Conservation (phyloP, 2,113 vertebrate genomes). For the Dolichotis patagonum region DNA sequence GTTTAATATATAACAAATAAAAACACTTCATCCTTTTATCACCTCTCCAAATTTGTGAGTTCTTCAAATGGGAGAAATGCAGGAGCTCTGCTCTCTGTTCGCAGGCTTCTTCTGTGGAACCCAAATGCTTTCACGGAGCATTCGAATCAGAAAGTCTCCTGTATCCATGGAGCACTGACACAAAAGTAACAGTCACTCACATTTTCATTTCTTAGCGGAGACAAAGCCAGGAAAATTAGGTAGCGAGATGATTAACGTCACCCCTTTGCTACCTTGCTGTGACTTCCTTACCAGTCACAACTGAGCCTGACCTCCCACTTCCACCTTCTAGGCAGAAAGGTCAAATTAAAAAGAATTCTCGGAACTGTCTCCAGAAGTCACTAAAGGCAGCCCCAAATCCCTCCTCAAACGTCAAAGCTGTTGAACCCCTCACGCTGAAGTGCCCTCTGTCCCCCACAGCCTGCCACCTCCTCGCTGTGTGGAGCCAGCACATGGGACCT, state of each 20-base stretch:
- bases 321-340: neutral
- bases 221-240: neutral
- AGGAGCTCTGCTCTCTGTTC: accelerated
- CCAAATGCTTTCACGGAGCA: neutral
- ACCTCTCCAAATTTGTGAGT: neutral
- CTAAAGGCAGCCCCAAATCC: neutral
- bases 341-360: neutral
- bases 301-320: neutral
- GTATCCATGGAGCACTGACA: neutral
- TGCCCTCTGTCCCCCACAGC: neutral
- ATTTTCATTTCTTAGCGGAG: neutral
- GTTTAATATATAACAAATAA: neutral
- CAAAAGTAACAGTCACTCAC: neutral
- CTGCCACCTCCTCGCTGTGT: neutral
- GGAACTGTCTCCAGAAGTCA: neutral
- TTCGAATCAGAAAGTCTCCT: neutral
- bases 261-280: neutral
- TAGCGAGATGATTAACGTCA: neutral
- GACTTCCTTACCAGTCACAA: neutral
- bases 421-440: neutral
- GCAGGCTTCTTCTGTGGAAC: neutral
- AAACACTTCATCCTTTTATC: neutral
- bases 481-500: neutral
- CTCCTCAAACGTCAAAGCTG: neutral
- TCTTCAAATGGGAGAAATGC: neutral